Base-by-base conservation (phyloP, 1,140 invertebrate species). In the Rhopalosiphum maidis region DNA sequence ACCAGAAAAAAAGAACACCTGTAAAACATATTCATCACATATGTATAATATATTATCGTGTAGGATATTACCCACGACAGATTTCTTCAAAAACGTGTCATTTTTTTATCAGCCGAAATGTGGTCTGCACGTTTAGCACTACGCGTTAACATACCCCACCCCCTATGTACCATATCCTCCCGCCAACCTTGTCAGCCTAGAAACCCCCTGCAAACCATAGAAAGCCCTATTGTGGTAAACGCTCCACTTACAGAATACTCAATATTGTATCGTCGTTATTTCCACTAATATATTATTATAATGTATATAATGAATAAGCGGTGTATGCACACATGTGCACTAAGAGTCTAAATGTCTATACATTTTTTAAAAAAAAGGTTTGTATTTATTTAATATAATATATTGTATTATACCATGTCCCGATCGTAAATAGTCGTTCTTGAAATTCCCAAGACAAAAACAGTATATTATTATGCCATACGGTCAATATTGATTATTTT, bases 21-120 rank as follows among this genome's bases (percentile, higher is more conserved):
- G 77, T 82, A 48, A 30, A 48, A 51, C 48, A 43, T n/a, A 18
- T 9, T 30, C 37, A 11, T 51, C 23, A 7, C 46, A 87, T 21
- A 77, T 68, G 60, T n/a, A 68, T n/a, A 68, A 68, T 60, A 60
- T 55, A 11, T n/a, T 77, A n/a, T 18, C n/a, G 30, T 88, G 35
- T 60, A 85, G 82, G 54, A 77, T 77, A 77, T 91, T 83, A 83
- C 68, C 60, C 90, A 35, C 82, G 90, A 83, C 90, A 91, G 25
- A 48, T 82, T 82, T 51, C 48, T 90, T 48, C n/a, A 51, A 91
- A 85, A 90, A 85, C 41, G 22, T 91, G 90, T 91, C 90, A n/a
- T 91, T 91, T 91, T 77, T 91, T 91, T 91, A 91, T 91, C 30
- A 77, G 25, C 60, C 41, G 30, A 82, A 91, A 91, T 91, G 60